These are phyloP conservation scores for Apis florea DNA, from an alignment of 1,140 invertebrate species.

Conservation along the genomic window DNA sequence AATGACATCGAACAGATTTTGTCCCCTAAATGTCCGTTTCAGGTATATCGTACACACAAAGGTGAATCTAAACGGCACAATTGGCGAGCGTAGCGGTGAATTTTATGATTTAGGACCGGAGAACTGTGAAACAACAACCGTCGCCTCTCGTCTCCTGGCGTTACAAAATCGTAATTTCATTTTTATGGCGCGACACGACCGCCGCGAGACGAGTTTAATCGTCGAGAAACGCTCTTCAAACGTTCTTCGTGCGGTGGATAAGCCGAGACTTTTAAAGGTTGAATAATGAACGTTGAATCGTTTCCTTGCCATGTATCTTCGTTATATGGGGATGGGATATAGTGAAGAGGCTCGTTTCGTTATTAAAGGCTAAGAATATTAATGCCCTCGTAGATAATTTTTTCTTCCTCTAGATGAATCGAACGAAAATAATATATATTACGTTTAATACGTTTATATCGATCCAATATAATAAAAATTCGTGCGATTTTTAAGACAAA, in stretches of 20 bases:
- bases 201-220: background rate
- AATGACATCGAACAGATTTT: background rate
- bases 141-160: background rate
- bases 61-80: background rate
- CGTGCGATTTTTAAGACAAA: too few species aligned
- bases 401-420: too few species aligned
- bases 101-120: slow-evolving; percentile 15
- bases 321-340: background rate
- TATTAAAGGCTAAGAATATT: background rate
- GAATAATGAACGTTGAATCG: slow-evolving; percentile 17
- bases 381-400: background rate
- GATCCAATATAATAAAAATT: too few species aligned
- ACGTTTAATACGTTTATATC: too few species aligned
- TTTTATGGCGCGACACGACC: background rate
- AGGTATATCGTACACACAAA: background rate
- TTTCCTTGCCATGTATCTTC: background rate
- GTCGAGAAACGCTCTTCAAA: background rate
- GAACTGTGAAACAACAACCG: background rate
- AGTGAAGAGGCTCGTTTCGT: background rate
- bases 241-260: background rate
- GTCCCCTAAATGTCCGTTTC: background rate
- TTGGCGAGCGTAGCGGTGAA: background rate
- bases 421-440: too few species aligned
- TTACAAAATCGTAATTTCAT: slow-evolving; percentile 12
- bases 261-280: background rate